Percentiles rank a stretch among this genome's conserved stretches.
Evolutionary conservation across 1,140 invertebrate genomes (phyloP).

Genomic region (Tachypleus tridentatus): DNA sequence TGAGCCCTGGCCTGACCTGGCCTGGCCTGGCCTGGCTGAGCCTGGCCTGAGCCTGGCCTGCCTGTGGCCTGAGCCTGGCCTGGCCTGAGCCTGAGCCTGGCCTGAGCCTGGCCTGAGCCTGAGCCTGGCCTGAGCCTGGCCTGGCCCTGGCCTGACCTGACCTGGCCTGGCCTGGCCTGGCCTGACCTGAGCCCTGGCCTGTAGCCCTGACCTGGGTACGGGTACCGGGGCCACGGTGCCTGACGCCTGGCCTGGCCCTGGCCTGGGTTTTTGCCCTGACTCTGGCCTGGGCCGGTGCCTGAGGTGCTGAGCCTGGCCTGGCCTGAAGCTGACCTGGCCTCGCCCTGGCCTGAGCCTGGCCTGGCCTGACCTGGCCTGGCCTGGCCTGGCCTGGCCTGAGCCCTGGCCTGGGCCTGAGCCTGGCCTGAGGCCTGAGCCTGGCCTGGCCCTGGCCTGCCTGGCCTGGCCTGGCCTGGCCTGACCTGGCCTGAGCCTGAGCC

Average conservation of each 20-base stretch:
- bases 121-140: slow-evolving; percentile 23
- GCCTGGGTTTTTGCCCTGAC: slow-evolving; percentile 17
- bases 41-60: slow-evolving; percentile 22
- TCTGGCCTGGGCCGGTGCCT: slow-evolving; percentile 24
- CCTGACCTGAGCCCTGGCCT: slow-evolving; percentile 23
- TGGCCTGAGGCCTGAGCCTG: too few species aligned
- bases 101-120: slow-evolving; percentile 25
- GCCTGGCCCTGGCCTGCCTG: too few species aligned
- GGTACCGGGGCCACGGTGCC: slow-evolving; percentile 25
- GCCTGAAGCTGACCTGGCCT: slow-evolving; percentile 22
- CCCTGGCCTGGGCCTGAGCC: slow-evolving; percentile 21
- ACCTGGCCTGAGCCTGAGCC: slow-evolving; percentile 24
- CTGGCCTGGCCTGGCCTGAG: slow-evolving; percentile 25
- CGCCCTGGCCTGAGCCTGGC: too few species aligned
- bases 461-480: slow-evolving; percentile 26
- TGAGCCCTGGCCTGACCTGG: slow-evolving; percentile 25
- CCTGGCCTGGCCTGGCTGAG: slow-evolving; percentile 24
- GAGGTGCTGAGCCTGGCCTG: slow-evolving; percentile 21
- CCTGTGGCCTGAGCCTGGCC: slow-evolving; percentile 22
- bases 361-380: slow-evolving; percentile 22
- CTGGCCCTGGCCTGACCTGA: too few species aligned
- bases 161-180: slow-evolving; percentile 26
- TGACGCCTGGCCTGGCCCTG: slow-evolving; percentile 25
- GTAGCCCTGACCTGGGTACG: slow-evolving; percentile 22
- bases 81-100: slow-evolving; percentile 23